Conservation (phyloP, 1,140 invertebrate species). For the Planococcus citri region DNA sequence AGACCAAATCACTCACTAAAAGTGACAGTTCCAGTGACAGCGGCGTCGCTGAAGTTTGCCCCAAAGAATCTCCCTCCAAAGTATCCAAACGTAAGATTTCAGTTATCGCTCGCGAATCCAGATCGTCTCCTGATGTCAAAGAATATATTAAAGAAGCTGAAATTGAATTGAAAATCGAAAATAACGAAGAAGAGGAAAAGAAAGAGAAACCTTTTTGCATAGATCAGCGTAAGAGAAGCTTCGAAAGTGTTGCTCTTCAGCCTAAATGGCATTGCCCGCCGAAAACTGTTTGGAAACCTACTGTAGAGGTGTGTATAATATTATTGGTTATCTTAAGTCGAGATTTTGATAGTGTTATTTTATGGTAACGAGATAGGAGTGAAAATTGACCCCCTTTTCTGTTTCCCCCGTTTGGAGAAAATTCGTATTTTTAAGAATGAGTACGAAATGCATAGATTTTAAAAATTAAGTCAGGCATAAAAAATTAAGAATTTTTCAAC, state of each 20-base stretch:
- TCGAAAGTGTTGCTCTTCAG: slow-evolving; percentile 35
- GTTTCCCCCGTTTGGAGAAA: background rate
- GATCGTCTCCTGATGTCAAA: slow-evolving; percentile 31
- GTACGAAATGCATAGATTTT: too few species aligned
- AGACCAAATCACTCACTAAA: slow-evolving; percentile 7
- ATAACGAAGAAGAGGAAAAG: slow-evolving; percentile 32
- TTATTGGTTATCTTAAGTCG: too few species aligned
- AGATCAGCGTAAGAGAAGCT: slow-evolving; percentile 28
- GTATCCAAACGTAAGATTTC: slow-evolving; percentile 33
- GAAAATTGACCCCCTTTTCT: background rate
- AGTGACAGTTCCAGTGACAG: slow-evolving; percentile 7
- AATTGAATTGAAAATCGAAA: slow-evolving; percentile 28
- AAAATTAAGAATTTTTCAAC: too few species aligned
- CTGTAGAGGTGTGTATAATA: slow-evolving; percentile 46
- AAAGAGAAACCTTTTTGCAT: slow-evolving; percentile 35
- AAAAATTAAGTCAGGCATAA: too few species aligned
- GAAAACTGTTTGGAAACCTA: slow-evolving; percentile 66
- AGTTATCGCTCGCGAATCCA: slow-evolving; percentile 27
- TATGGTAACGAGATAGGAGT: too few species aligned
- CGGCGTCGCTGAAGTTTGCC: slow-evolving; percentile 29
- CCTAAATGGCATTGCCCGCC: slow-evolving; percentile 60
- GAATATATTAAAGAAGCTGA: slow-evolving; percentile 29
- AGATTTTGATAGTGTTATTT: too few species aligned
- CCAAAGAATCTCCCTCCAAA: slow-evolving; percentile 37
- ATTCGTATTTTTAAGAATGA: too few species aligned